Evolutionary conservation across 2,888 invertebrate species (phyloP), one percentile per base, ranked within the genome.

Genomic region (Automeris io): DNA sequence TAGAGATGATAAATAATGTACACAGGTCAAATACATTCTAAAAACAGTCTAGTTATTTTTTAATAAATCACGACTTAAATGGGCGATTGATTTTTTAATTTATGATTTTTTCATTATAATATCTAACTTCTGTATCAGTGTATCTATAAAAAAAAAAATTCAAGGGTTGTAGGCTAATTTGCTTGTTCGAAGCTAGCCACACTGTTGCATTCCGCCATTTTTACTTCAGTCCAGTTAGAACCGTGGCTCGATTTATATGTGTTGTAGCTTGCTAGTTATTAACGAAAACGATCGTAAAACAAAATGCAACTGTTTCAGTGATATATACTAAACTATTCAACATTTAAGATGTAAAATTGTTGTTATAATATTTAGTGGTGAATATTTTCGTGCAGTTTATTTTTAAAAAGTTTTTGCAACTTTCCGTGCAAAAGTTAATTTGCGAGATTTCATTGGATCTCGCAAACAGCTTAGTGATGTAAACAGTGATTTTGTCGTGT

Each of bases 161-260:
- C 16, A 8, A 16, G 16, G 29, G 29, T 3, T 16, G 13, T n/a
- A 9, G 13, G 7, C 26, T n/a, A n/a, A n/a, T n/a, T n/a, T n/a
- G n/a, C n/a, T n/a, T n/a, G n/a, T n/a, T n/a, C n/a, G n/a, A n/a
- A 33, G 46, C 35, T 54, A 43, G 41, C 49, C 53, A 45, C 29
- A 5, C 29, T 16, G 7, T 16, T 29, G 16, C 16, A 16, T 31
- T 40, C 55, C 71, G 76, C 73, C 78, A 78, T 74, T 70, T 73
- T 69, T 66, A 53, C 51, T 48, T 61, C 73, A 81, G 81, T 82
- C 76, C 72, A 70, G 77, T 73, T 76, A 70, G 47, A 65, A 51
- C 48, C 60, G 60, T 49, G 54, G 40, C 13, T 51, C 26, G 57
- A 5, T 42, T n/a, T 22, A 53, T 35, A 58, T 66, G 80, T 68